Conservation (phyloP, 2,888 invertebrate species). For the Odontomyia ornata region DNA sequence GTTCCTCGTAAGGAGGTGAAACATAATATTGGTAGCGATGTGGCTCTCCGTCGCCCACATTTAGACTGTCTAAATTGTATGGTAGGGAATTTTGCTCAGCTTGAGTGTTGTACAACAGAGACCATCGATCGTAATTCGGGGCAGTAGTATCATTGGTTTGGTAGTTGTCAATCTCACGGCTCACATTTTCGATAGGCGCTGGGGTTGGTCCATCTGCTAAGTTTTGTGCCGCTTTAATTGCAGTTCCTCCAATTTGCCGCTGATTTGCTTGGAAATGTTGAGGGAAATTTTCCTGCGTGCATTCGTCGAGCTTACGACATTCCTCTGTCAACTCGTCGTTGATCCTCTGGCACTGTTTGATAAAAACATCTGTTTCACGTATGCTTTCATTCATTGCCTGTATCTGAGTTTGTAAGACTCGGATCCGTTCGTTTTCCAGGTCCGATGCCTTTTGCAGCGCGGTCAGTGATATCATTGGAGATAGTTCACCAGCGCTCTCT, state of each 20-base stretch:
- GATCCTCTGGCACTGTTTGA: conserved; percentile 17
- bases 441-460: not conserved
- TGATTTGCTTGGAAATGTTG: not conserved
- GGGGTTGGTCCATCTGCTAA: not conserved
- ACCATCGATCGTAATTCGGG: conserved; percentile 28
- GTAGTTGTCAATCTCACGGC: not conserved
- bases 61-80: not conserved
- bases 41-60: not conserved
- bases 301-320: not conserved
- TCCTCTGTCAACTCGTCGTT: conserved; percentile 6
- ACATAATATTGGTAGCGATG: not conserved
- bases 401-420: conserved; percentile 5
- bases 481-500: not conserved
- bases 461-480: not conserved
- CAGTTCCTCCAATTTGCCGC: not conserved
- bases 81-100: not conserved
- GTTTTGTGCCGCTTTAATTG: not conserved
- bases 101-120: not conserved
- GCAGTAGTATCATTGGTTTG: not conserved
- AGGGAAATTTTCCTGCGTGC: not conserved
- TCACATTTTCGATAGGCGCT: not conserved
- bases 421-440: conserved; percentile 6
- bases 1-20: conserved; percentile 2
- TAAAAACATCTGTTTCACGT: conserved; percentile 4
- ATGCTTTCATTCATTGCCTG: conserved; percentile 24